These are phyloP conservation scores for Phortica variegata DNA, from an alignment of 1,140 invertebrate species.

Conservation along the genomic window DNA sequence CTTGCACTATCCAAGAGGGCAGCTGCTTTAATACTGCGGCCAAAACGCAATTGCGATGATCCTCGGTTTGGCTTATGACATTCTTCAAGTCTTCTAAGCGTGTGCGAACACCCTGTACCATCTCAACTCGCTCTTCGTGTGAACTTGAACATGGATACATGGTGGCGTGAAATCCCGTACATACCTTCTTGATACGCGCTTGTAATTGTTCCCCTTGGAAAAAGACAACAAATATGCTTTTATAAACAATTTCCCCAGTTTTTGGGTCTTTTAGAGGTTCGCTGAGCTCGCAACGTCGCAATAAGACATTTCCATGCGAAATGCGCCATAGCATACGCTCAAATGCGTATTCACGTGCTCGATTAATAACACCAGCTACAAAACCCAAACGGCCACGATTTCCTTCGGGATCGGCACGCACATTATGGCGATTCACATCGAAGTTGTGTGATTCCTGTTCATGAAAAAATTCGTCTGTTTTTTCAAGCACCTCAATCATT, in stretches of 20 bases:
- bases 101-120: conserved; percentile 90
- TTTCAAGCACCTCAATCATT: conserved; percentile 87
- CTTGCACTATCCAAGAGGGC: conserved; percentile 89
- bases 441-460: conserved; percentile 44
- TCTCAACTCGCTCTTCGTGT: conserved; percentile 83
- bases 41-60: conserved; percentile 91
- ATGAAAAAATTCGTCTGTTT: conserved; percentile 70
- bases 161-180: conserved; percentile 93
- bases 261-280: conserved; percentile 77
- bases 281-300: conserved; percentile 82
- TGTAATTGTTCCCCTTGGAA: conserved; percentile 99
- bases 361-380: conserved; percentile 79
- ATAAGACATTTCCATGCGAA: conserved; percentile 86
- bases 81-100: conserved; percentile 93
- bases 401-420: conserved; percentile 74
- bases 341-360: conserved; percentile 90
- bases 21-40: conserved; percentile 90
- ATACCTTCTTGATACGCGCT: conserved; percentile 93
- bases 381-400: conserved; percentile 69
- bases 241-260: conserved; percentile 88
- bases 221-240: conserved; percentile 93
- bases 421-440: conserved; percentile 60
- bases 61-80: conserved; percentile 91
- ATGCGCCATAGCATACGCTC: conserved; percentile 97
- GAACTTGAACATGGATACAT: conserved; percentile 95